Base-by-base conservation (phyloP, 2,797 vertebrate genomes). In the Graptemys geographica region DNA sequence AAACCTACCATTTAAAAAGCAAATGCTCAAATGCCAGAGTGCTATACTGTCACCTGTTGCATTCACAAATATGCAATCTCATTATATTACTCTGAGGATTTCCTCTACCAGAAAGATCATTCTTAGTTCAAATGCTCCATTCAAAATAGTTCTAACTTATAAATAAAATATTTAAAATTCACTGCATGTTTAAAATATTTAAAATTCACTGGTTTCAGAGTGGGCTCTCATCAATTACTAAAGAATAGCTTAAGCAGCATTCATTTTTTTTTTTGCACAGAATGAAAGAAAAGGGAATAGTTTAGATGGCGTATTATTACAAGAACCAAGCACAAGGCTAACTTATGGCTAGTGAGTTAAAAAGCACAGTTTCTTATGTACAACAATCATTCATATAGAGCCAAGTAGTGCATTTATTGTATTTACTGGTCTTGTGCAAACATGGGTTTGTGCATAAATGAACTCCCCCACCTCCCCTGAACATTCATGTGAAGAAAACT, bases 121-220 rank as follows among this genome's bases (percentile, higher is more conserved):
- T 90, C 62, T 84, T 69, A 79, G 74, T 44, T 81, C 53, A 93
- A 83, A 81, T 49, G n/a, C 31, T 53, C 49, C 76, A 49, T 57
- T 84, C 90, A 84, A 95, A 90, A 93, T 79, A 91, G 33, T 90
- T 23, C 13, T 69, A 2, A 9, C 76, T 95, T 86, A 95, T 93
- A 88, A 93, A 72, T 90, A 86, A 74, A 93, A 94, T 69, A 31
- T 81, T 84, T 52, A 82, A 49, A 82, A 87, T 82, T 69, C 47
- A 44, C 7, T 53, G 19, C 89, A 56, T 16, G 6, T 81, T 37
- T 90, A 86, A 74, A 93, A 94, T 69, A 31, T 81, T 84, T 52
- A 82, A 49, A 82, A 87, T 82, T 69, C 47, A 8, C 37, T 55
- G 72, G 28, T 83, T 93, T 95, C 74, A 33, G 15, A 44, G 41